Evolutionary conservation across 2,888 invertebrate genomes (phyloP).

Genomic region (Melieria crassipennis): DNA sequence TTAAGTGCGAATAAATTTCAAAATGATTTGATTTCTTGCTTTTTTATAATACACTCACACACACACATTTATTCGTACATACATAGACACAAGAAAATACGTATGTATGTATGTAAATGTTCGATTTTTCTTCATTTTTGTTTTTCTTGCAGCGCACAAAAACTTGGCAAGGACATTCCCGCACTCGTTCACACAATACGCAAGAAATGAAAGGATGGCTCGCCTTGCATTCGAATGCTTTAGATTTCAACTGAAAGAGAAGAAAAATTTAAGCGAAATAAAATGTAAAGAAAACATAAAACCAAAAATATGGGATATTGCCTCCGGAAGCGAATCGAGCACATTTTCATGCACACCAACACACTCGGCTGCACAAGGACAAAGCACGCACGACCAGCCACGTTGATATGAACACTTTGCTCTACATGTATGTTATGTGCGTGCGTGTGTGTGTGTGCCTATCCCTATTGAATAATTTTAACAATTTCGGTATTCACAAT

Average conservation of each 20-base stretch:
- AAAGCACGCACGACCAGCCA: slow-evolving; percentile 17
- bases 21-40: slow-evolving; percentile 34
- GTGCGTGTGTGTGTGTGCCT: not conserved
- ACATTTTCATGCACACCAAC: not conserved
- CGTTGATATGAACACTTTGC: slow-evolving; percentile 8
- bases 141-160: no score
- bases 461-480: not conserved
- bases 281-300: no score
- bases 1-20: slow-evolving; percentile 38
- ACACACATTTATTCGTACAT: not conserved
- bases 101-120: slow-evolving; percentile 3
- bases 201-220: no score
- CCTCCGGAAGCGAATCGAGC: no score
- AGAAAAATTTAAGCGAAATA: no score
- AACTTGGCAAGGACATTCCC: no score
- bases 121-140: no score
- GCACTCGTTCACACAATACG: no score
- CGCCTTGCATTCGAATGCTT: no score
- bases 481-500: no score
- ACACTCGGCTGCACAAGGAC: slow-evolving; percentile 21
- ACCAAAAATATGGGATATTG: no score
- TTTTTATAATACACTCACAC: not conserved
- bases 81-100: not conserved
- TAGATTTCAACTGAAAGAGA: no score
- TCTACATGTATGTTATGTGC: slow-evolving; percentile 1